Conservation (phyloP, 2,888 invertebrate genomes). For the Deroplatys truncata region DNA sequence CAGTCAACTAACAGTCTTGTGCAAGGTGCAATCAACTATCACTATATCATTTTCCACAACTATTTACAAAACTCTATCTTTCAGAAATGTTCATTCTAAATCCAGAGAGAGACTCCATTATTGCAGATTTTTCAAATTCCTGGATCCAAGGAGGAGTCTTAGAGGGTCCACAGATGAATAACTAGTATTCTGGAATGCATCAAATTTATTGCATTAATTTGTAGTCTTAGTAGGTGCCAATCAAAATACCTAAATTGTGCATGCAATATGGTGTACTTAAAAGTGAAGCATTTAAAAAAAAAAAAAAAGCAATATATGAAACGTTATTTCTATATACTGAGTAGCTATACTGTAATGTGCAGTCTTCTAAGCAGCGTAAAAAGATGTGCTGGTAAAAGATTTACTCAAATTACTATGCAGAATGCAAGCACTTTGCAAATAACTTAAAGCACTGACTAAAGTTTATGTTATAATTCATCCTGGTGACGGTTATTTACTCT, state of each 20-base stretch:
- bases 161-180: neutral
- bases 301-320: neutral
- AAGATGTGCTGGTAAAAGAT: neutral
- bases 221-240: neutral
- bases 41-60: neutral
- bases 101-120: neutral
- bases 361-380: neutral
- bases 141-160: neutral
- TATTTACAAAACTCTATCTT: neutral
- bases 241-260: neutral
- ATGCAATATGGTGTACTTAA: neutral
- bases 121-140: neutral
- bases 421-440: neutral
- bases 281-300: neutral
- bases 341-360: neutral
- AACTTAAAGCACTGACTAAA: neutral
- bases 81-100: neutral
- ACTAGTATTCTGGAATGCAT: neutral
- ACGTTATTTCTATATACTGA: neutral
- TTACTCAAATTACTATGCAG: neutral
- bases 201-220: neutral
- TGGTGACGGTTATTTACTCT: no score
- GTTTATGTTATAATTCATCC: no score
- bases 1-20: neutral
- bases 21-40: neutral